Percentiles rank a stretch among this genome's conserved stretches.
These are phyloP conservation scores for Atractosteus spatula DNA, from an alignment of 2,113 vertebrate genomes.

Conservation along the genomic window DNA sequence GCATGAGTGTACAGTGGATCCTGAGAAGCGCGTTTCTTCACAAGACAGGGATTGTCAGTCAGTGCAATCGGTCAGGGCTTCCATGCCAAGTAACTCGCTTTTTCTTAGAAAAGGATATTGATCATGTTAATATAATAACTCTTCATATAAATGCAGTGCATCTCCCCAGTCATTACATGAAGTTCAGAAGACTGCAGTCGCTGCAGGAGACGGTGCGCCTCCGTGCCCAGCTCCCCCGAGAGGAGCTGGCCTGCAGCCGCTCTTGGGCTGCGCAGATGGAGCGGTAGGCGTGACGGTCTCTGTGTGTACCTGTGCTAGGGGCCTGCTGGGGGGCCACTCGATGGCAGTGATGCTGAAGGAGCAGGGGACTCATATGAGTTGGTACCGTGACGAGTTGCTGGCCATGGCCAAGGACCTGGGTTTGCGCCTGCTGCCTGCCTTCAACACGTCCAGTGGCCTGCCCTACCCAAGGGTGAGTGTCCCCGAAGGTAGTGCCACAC, in stretches of 20 bases:
- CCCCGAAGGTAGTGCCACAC: slow-evolving; percentile 1
- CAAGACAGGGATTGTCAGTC: no score
- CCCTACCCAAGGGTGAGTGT: slow-evolving; percentile 92
- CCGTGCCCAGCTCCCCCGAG: no score
- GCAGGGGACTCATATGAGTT: slow-evolving; percentile 84
- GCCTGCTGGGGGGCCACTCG: slow-evolving; percentile 90
- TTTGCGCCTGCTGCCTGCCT: slow-evolving; percentile 88
- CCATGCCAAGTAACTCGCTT: no score
- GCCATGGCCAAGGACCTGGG: slow-evolving; percentile 94
- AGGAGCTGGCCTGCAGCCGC: neutral
- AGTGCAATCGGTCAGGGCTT: no score
- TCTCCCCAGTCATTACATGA: no score
- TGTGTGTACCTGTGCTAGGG: slow-evolving; percentile 58
- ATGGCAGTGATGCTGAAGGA: slow-evolving; percentile 95
- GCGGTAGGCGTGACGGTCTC: neutral
- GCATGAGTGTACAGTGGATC: no score
- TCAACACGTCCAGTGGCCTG: slow-evolving; percentile 97
- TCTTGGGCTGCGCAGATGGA: neutral
- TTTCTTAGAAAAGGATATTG: no score
- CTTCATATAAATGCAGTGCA: no score
- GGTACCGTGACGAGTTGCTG: slow-evolving; percentile 92
- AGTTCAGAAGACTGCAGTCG: no score
- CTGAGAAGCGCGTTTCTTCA: no score
- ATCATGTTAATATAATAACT: no score
- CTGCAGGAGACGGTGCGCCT: no score